A percentile compares a stretch with the other conserved stretches of the same genome.
phyloP scores from a whole-genome alignment of 2,113 vertebrate genomes.

The Progne subis region DNA sequence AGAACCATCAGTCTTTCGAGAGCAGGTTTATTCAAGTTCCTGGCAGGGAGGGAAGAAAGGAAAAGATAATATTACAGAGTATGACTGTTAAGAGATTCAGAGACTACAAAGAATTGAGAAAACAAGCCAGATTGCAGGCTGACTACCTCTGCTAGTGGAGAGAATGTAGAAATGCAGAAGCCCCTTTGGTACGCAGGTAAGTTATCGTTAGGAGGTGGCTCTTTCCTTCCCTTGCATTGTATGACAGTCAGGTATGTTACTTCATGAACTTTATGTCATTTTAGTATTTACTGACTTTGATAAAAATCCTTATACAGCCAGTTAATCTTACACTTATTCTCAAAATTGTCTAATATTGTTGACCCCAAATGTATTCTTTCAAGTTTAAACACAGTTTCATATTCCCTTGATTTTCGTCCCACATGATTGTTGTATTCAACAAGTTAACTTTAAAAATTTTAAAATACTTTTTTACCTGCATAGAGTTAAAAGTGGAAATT shows the following conservation, averaged over 20 bases:
- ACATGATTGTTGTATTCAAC: neutral
- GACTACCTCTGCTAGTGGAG: neutral
- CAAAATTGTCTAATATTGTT: neutral
- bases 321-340: neutral
- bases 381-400: neutral
- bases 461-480: fast-evolving
- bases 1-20: neutral
- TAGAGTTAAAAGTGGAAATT: neutral
- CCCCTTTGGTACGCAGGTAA: neutral
- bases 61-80: neutral
- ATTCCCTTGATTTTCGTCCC: neutral
- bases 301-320: neutral
- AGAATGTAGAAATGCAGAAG: neutral
- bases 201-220: neutral
- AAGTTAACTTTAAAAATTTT: neutral
- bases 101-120: neutral
- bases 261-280: neutral
- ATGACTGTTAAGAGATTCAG: neutral
- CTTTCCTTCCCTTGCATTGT: neutral
- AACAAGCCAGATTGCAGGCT: neutral
- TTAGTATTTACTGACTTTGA: neutral
- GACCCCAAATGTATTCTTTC: neutral
- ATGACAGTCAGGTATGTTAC: neutral
- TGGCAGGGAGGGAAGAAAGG: neutral
- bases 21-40: neutral